Evolutionary conservation across 2,888 invertebrate genomes (phyloP), one percentile per base, ranked within the genome.

Genomic region (Branchellion lobata): DNA sequence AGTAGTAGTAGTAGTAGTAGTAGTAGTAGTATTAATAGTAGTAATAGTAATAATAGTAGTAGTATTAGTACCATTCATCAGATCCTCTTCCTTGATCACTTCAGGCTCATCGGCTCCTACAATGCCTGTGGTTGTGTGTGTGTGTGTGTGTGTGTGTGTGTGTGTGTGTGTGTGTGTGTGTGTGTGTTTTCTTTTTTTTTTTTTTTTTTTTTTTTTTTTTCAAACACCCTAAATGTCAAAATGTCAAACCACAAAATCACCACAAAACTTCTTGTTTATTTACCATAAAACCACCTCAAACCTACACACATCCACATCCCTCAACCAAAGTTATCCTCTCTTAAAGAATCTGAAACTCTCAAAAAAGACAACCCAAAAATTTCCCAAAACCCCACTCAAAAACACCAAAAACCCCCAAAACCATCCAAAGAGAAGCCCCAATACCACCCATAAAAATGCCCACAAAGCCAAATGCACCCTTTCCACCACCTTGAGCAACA

Each of bases 31-130:
- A 29, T 27, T 27, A 29, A 69, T 18, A 5, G n/a, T 31, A 29
- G 31, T 31, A 14, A 34, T 31, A 5, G 33, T 31, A 33, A 31
- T 34, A 29, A 33, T 69, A 29, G 31, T 69, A 29, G 14, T 69
- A n/a, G 31, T 29, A n/a, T 29, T n/a, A 65, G 5, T 5, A 86
- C 85, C 85, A 74, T 94, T 94, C 77, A 85, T 85, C 71, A 85
- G 84, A 88, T 95, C 95, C 88, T 94, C 94, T 84, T 94, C 94
- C 85, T 92, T 92, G 90, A 93, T 93, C 87, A 93, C 93, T 88
- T 95, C 95, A 79, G 93, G 93, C 87, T 96, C 93, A 85, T 94
- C 94, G 90, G 95, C 90, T 82, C 94, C 93, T 24, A 29, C 21
- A 14, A 57, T 57, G 8, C 61, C 61, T 57, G 61, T 57, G n/a